Evolutionary conservation across 2,797 vertebrate species (phyloP).

Genomic region (Oreonectes daqikongensis): DNA sequence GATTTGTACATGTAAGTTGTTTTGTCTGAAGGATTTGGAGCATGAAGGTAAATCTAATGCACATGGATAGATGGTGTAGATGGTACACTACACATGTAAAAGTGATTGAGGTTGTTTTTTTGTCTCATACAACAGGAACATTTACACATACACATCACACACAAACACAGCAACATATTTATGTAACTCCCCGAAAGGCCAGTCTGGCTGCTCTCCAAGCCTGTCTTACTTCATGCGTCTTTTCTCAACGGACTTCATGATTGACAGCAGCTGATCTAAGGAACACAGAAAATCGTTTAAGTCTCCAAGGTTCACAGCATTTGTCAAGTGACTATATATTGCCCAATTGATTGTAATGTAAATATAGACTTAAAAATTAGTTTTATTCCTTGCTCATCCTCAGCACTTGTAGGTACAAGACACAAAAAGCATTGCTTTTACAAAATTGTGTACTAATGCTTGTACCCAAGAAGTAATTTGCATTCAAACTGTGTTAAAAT

Average conservation of each 20-base stretch:
- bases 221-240: constrained; percentile 17
- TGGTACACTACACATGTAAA: background rate
- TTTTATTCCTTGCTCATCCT: constrained; percentile 20
- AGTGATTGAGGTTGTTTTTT: background rate
- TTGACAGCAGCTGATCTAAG: constrained; percentile 41
- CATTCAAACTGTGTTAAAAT: background rate
- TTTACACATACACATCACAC: background rate
- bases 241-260: constrained; percentile 34
- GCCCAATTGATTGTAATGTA: constrained; percentile 51
- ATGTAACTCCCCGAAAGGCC: constrained; percentile 9
- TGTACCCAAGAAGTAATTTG: background rate
- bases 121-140: background rate
- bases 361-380: constrained; percentile 32
- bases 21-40: background rate
- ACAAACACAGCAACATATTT: constrained; percentile 6
- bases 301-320: constrained; percentile 12
- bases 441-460: background rate
- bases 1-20: background rate
- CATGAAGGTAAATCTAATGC: background rate
- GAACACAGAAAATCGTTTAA: constrained; percentile 42
- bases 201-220: constrained; percentile 25
- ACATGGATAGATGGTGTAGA: background rate
- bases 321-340: constrained; percentile 33
- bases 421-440: background rate
- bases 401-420: background rate